Evolutionary conservation across 2,888 invertebrate species (phyloP).

Genomic region (Criorhina ranunculi): DNA sequence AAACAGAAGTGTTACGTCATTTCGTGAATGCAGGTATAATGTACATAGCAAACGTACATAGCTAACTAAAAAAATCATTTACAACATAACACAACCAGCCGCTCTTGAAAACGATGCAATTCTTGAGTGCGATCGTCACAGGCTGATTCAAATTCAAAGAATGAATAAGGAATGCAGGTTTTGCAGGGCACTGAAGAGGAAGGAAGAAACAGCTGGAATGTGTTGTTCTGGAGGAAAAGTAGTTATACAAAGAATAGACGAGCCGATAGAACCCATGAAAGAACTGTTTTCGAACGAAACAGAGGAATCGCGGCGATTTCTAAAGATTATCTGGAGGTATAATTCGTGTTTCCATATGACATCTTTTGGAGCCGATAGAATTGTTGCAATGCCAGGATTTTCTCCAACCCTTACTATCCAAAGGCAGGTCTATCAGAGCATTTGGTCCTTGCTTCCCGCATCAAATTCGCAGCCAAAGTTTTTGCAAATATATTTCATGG

Average conservation of each 20-base stretch:
- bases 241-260: background rate
- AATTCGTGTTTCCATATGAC: no score
- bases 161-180: no score
- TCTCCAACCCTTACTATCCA: background rate
- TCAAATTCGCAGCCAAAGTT: background rate
- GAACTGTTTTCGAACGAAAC: background rate
- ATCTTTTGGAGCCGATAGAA: no score
- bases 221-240: conserved; percentile 12
- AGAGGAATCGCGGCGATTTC: background rate
- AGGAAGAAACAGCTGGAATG: background rate
- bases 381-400: background rate
- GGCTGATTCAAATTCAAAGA: background rate
- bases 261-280: background rate
- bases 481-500: background rate
- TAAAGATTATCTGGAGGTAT: no score
- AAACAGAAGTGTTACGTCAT: no score
- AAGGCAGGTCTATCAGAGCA: background rate
- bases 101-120: no score
- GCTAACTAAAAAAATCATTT: no score
- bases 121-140: no score
- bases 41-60: no score
- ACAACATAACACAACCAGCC: no score
- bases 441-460: background rate
- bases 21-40: no score
- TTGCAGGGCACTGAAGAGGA: no score